Percentiles rank a stretch among this genome's conserved stretches.
Conservation (phyloP, 2,113 vertebrate genomes). For the Chaetorhynchus papuensis region DNA sequence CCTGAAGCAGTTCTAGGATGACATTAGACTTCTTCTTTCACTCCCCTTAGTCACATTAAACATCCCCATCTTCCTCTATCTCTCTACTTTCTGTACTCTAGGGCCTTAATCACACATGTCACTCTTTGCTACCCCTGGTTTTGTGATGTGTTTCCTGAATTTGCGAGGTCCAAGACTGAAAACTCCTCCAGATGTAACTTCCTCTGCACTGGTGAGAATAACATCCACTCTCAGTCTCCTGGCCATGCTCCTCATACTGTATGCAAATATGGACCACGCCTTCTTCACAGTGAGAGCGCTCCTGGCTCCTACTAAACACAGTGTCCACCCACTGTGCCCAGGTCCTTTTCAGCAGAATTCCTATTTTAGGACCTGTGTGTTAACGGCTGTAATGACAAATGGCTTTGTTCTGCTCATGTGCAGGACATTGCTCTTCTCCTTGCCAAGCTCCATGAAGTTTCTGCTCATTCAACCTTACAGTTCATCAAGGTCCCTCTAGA, state of each 20-base stretch:
- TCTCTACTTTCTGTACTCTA: neutral
- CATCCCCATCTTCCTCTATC: neutral
- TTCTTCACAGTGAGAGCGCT: neutral
- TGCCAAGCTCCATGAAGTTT: neutral
- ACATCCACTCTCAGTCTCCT: neutral
- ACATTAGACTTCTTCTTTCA: neutral
- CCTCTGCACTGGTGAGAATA: neutral
- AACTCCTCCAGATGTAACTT: neutral
- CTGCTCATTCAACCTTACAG: neutral
- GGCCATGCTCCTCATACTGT: neutral
- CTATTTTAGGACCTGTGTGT: neutral
- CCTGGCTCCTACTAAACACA: neutral
- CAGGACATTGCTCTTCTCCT: neutral
- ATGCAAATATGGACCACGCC: neutral
- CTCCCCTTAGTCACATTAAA: neutral
- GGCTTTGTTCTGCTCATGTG: neutral
- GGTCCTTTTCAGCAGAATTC: neutral
- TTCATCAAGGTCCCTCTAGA: neutral
- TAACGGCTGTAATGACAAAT: neutral
- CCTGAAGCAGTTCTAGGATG: neutral
- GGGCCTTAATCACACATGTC: neutral
- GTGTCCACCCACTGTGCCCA: neutral
- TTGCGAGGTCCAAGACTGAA: neutral
- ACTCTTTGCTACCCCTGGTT: neutral
- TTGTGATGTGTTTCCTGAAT: neutral